phyloP scores from a whole-genome alignment of 1,140 invertebrate genomes.

The Trichonephila clavata region DNA sequence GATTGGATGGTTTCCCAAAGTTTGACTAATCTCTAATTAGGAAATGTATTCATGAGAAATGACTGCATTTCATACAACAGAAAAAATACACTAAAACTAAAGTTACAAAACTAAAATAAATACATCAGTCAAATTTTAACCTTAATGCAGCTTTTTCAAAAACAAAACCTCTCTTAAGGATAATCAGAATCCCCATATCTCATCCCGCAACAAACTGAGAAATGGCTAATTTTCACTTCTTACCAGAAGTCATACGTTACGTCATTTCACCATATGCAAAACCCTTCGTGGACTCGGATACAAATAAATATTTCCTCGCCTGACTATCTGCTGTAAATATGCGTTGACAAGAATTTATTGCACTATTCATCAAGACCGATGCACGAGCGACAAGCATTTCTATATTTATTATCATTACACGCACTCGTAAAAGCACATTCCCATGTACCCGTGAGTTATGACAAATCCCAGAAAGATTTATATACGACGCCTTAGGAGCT shows the following conservation, averaged over 20 bases:
- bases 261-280: not conserved
- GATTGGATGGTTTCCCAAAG: too few relatives aligned
- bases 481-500: not conserved
- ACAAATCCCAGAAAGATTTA: not conserved
- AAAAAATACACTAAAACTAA: too few relatives aligned
- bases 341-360: slow-evolving; percentile 21
- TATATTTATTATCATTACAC: slow-evolving; percentile 31
- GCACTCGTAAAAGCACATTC: slow-evolving; percentile 15
- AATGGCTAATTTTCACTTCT: not conserved
- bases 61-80: too few relatives aligned
- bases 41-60: too few relatives aligned
- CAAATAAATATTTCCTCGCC: not conserved
- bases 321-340: not conserved
- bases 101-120: too few relatives aligned
- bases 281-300: not conserved
- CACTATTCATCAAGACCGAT: not conserved
- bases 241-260: not conserved
- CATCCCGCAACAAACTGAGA: too few relatives aligned
- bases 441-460: not conserved
- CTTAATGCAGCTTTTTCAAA: too few relatives aligned
- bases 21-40: too few relatives aligned
- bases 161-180: too few relatives aligned
- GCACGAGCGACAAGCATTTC: not conserved
- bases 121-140: too few relatives aligned
- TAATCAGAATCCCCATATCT: too few relatives aligned